These are phyloP conservation scores for Enhydra lutris DNA, from an alignment of 2,113 vertebrate species.

Conservation along the genomic window DNA sequence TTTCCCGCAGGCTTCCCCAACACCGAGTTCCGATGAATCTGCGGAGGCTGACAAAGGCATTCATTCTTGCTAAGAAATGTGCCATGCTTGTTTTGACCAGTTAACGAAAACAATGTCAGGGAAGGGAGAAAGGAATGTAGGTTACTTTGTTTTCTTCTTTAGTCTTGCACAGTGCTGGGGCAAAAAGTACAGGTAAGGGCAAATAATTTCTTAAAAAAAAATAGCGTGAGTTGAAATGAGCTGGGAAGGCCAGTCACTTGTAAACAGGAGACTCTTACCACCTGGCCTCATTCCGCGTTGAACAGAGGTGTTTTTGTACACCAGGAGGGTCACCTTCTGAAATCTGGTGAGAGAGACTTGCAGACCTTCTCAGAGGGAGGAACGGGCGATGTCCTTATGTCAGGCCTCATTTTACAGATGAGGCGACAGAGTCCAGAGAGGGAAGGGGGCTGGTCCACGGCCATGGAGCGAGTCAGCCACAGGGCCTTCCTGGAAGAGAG, in stretches of 20 bases:
- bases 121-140: not conserved
- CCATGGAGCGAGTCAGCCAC: not conserved
- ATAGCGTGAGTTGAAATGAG: not conserved
- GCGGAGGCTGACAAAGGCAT: not conserved
- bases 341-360: not conserved
- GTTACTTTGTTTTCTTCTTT: not conserved
- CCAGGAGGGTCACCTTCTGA: not conserved
- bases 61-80: slow-evolving; percentile 30
- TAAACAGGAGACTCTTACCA: not conserved
- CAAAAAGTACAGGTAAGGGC: not conserved
- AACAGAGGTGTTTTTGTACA: not conserved
- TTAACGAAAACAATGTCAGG: not conserved
- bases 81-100: not conserved
- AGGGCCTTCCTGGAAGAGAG: not conserved
- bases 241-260: not conserved
- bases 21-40: not conserved
- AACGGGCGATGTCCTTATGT: not conserved
- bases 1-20: not conserved
- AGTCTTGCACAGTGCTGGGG: not conserved
- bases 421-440: not conserved
- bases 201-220: not conserved
- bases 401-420: not conserved
- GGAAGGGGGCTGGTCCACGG: not conserved
- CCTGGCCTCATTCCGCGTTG: not conserved
- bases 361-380: not conserved